These are phyloP conservation scores for Drosophila koepferae DNA, from an alignment of 2,888 invertebrate genomes.

Conservation along the genomic window DNA sequence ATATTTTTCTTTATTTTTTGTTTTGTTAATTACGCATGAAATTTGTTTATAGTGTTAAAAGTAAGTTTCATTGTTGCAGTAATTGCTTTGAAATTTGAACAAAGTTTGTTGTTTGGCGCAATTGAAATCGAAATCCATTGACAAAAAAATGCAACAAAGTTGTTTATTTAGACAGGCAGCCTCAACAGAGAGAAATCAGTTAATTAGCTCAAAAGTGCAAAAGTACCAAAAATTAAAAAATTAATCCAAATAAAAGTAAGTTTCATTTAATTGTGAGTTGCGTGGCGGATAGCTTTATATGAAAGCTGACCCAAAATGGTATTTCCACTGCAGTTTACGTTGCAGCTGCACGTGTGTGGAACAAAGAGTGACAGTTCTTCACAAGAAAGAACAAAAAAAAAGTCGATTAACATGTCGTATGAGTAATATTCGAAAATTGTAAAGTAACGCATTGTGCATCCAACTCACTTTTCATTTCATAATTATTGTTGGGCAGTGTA, in stretches of 20 bases:
- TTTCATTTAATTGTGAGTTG: conserved; percentile 38
- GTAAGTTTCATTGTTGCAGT: conserved; percentile 44
- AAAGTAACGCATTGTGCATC: conserved; percentile 47
- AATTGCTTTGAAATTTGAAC: conserved; percentile 81
- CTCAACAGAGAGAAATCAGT: conserved; percentile 8
- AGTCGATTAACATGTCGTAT: conserved; percentile 31
- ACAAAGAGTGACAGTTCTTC: conserved; percentile 47
- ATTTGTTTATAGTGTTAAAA: conserved; percentile 6
- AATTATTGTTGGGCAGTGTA: conserved; percentile 18
- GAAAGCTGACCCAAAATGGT: conserved; percentile 18
- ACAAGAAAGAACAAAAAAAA: not conserved
- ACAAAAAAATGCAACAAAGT: conserved; percentile 79
- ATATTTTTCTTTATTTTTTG: conserved; percentile 21
- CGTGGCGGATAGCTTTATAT: conserved; percentile 2
- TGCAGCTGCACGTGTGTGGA: conserved; percentile 45
- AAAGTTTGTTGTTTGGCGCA: conserved; percentile 63
- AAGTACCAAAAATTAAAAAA: conserved; percentile 38
- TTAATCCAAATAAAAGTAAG: conserved; percentile 1
- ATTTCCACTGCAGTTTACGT: conserved; percentile 15
- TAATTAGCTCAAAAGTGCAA: conserved; percentile 47
- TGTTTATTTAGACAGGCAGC: conserved; percentile 47
- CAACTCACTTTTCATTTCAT: conserved; percentile 3
- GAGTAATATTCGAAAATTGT: conserved; percentile 34
- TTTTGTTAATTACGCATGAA: conserved; percentile 30
- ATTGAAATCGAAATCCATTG: conserved; percentile 73